These are phyloP conservation scores for Orientallactaga sibirica DNA, from an alignment of 2,797 vertebrate species.

Conservation along the genomic window DNA sequence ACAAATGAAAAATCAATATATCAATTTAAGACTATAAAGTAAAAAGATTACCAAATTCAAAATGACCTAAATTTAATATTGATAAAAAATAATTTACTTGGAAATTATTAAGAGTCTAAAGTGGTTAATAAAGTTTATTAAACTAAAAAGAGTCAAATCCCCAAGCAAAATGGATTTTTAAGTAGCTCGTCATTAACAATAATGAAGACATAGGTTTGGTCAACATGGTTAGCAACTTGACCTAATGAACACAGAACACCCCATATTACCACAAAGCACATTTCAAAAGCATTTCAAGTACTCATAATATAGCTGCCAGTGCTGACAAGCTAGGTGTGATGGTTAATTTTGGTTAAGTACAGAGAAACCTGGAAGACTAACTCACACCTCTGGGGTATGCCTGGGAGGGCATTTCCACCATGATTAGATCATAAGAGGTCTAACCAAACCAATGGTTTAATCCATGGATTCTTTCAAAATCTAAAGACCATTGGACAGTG, in stretches of 20 bases:
- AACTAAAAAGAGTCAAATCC: background rate
- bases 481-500: too few species aligned
- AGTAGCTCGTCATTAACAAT: background rate
- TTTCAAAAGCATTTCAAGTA: background rate
- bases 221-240: background rate
- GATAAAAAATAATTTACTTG: slow-evolving; percentile 8
- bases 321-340: background rate
- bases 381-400: background rate
- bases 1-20: background rate
- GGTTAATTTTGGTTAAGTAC: background rate
- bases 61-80: background rate
- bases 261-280: background rate
- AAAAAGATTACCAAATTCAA: background rate
- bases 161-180: background rate
- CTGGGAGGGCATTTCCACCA: too few species aligned
- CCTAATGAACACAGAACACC: background rate
- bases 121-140: background rate
- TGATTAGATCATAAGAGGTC: background rate
- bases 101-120: slow-evolving; percentile 18
- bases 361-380: background rate
- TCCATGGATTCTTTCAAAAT: background rate
- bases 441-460: background rate
- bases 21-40: background rate
- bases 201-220: background rate
- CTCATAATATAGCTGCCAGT: background rate